Base-by-base conservation (phyloP, 2,888 invertebrate species). In the Protophormia terraenovae region DNA sequence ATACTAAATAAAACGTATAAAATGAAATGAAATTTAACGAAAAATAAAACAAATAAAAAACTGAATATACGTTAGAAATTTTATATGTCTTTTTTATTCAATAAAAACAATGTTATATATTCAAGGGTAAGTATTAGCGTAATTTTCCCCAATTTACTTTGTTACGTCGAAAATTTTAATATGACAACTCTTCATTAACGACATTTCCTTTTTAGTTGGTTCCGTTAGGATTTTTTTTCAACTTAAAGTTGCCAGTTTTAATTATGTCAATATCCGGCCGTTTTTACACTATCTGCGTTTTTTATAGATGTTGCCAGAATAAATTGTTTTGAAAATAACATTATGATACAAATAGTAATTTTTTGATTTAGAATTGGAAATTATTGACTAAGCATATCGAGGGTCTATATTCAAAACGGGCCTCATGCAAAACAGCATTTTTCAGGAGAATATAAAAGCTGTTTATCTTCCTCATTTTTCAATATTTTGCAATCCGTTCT, bases 41-140 rank as follows among this genome's bases (percentile, higher is more conserved):
- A 76, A 82, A 77, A 83, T 83, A 77, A 83, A 81, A 69, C 50
- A 50, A 67, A 53, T 27, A 32, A 35, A 64, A 80, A 53, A 71
- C 29, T 64, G 29, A 71, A 80, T 58, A 67, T 53, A 55, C 60
- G 53, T 82, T 77, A 77, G 38, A 16, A 66, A 55, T 64, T 1
- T n/a, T 58, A 41, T 6, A 35, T 71, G 73, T 64, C 86, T 75
- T 41, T 72, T 38, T 71, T 10, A 16, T 27, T 60, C 7, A 32
- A 14, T n/a, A 38, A 38, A 8, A 27, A 27, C 7, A 19, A 22
- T 32, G 14, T 0, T 38, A 10, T 4, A 1, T 6, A 8, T 16
- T 27, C 2, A 12, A 6, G n/a, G 0, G 45, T n/a, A 24, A 47
- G 27, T 41, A n/a, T 16, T 2, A 45, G 58, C 69, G 69, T 76